Base-by-base conservation (phyloP, 2,888 invertebrate species). In the Sinopyrophorus schimmeli region DNA sequence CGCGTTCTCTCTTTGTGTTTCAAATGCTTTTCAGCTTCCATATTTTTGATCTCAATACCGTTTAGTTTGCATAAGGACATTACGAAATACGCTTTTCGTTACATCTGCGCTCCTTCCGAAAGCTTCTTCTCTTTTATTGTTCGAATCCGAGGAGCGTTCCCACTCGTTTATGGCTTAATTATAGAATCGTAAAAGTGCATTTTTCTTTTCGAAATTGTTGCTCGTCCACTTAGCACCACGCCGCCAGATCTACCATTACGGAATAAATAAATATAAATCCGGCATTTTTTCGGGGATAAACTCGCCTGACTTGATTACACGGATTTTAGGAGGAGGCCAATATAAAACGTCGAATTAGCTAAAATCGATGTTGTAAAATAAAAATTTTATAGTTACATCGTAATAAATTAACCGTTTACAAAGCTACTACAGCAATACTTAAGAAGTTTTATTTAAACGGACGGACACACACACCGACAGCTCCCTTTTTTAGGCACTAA, bases 221-320 rank as follows among this genome's bases (percentile, higher is more conserved):
- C 35, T 38, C 21, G 37, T 30, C 32, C 43, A 50, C 39, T 43
- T 44, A 44, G 37, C 42, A 35, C 41, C 15, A 38, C 27, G 31
- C 23, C 21, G 49, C 28, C 39, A 37, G 39, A 32, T 32, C 40
- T 23, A 41, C 30, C 48, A 56, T 56, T 56, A 56, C 32, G 53
- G 54, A 54, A 56, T 54, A 56, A 56, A 56, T 53, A 48, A 46
- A 48, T 48, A 48, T 56, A 44, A 51, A 47, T 35, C 43, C 17
- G 10, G 39, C n/a, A n/a, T n/a, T n/a, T n/a, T n/a, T n/a, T 34
- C 49, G 17, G 34, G 34, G 49, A 26, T 14, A 43, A 43, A 50
- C 49, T 44, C 15, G 44, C 37, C 16, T 39, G 30, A 26, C 28
- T 32, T 18, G 43, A 50, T 44, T 50, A 50, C 43, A 26, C 18